phyloP scores from a whole-genome alignment of 2,113 vertebrate genomes.

The Pterophyllum scalare region DNA sequence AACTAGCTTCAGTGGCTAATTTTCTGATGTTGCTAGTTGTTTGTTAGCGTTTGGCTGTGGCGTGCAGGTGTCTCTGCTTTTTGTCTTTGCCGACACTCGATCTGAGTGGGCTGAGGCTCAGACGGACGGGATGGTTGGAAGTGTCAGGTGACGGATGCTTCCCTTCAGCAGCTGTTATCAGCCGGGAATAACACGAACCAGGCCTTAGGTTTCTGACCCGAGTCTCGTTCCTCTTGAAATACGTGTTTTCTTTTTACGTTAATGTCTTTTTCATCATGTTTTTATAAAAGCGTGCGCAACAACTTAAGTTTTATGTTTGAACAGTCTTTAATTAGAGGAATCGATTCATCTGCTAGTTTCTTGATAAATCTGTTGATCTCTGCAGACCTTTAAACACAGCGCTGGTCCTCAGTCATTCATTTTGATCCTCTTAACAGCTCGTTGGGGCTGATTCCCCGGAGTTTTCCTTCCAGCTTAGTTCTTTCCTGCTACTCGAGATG shows the following conservation, averaged over 20 bases:
- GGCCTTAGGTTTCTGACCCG: not conserved
- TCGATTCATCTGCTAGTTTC: no score
- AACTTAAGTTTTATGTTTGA: no score
- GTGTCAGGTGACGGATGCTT: constrained; percentile 55
- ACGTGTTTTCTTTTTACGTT: not conserved
- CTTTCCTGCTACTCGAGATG: no score
- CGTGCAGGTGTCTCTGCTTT: not conserved
- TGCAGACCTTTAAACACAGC: no score
- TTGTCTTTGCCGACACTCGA: constrained; percentile 16
- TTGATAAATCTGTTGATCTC: no score
- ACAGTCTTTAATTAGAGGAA: no score
- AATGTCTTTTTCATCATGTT: not conserved
- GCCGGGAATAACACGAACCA: not conserved
- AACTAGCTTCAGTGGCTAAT: not conserved
- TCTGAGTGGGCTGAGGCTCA: not conserved
- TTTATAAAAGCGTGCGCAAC: not conserved
- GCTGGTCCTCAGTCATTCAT: no score
- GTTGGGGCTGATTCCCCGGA: no score
- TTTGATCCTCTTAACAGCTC: no score
- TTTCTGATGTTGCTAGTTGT: constrained; percentile 8
- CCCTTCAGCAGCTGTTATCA: constrained; percentile 57
- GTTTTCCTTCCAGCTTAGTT: no score
- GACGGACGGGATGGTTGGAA: not conserved
- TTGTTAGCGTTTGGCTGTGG: not conserved
- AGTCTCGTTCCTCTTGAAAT: constrained; percentile 3